Evolutionary conservation across 2,888 invertebrate species (phyloP).

Genomic region (Zeuzera pyrina): DNA sequence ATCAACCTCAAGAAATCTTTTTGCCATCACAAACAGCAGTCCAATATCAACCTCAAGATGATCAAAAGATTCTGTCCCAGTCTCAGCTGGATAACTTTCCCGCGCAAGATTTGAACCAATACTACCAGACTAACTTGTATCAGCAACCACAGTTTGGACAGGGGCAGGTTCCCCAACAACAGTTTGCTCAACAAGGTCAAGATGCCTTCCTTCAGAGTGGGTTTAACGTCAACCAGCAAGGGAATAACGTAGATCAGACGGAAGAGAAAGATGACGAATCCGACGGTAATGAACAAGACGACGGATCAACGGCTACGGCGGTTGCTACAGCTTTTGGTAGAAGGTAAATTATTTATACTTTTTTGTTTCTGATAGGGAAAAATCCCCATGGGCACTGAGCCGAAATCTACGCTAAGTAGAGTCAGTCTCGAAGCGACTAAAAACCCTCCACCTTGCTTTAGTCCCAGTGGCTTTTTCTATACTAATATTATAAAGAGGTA

Average conservation of each 20-base stretch:
- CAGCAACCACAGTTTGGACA: slow-evolving; percentile 5
- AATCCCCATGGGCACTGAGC: no score
- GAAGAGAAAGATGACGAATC: slow-evolving; percentile 29
- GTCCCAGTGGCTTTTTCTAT: no score
- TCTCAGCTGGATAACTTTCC: slow-evolving; percentile 19
- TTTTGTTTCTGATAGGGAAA: no score
- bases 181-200: slow-evolving; percentile 23
- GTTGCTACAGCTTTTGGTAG: slow-evolving; percentile 60
- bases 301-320: slow-evolving; percentile 41
- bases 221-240: slow-evolving; percentile 47
- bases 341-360: slow-evolving; percentile 38
- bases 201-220: slow-evolving; percentile 45
- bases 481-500: no score
- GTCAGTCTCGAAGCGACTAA: no score
- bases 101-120: slow-evolving; percentile 21
- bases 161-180: slow-evolving; percentile 2
- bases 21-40: background rate
- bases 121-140: slow-evolving; percentile 13
- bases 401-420: no score
- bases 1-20: slow-evolving; percentile 7
- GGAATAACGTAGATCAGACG: slow-evolving; percentile 42
- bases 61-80: background rate
- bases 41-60: slow-evolving; percentile 4
- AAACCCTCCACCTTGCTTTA: no score
- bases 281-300: slow-evolving; percentile 23